Evolutionary conservation across 1,140 invertebrate species (phyloP).

Genomic region (Agraylea sexmaculata): DNA sequence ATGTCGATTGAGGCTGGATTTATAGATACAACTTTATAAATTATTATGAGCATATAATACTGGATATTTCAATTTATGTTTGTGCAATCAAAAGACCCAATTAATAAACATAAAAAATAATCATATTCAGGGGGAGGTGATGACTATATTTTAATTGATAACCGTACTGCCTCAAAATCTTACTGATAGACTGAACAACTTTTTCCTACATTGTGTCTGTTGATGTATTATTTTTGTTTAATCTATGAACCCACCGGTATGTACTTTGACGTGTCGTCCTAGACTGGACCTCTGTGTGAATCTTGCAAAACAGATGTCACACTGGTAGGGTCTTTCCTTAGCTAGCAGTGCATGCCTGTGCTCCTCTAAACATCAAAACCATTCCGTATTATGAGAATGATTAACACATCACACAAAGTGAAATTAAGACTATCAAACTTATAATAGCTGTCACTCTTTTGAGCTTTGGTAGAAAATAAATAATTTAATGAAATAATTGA

Average conservation of each 20-base stretch:
- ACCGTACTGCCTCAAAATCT: slow-evolving; percentile 30
- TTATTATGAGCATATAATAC: no score
- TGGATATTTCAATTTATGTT: no score
- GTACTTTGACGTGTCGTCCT: slow-evolving; percentile 33
- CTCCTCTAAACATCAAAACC: slow-evolving; percentile 26
- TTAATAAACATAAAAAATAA: slow-evolving; percentile 19
- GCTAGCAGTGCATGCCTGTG: slow-evolving; percentile 34
- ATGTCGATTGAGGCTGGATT: slow-evolving; percentile 44
- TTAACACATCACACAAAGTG: slow-evolving; percentile 7
- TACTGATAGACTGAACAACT: slow-evolving; percentile 23
- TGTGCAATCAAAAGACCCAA: slow-evolving; percentile 1
- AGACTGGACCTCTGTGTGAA: slow-evolving; percentile 39
- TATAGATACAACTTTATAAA: no score
- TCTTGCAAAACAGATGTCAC: slow-evolving; percentile 37
- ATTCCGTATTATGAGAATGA: slow-evolving; percentile 15
- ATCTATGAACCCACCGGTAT: slow-evolving; percentile 31
- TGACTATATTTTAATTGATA: slow-evolving; percentile 11
- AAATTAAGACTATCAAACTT: slow-evolving; percentile 10
- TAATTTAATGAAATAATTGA: no score
- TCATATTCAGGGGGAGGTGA: slow-evolving; percentile 27
- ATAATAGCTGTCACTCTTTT: no score
- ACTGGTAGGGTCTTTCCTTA: slow-evolving; percentile 42
- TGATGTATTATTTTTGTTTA: no score
- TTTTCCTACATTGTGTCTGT: no score
- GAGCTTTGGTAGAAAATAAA: no score